Percentiles rank a stretch among this genome's conserved stretches.
Evolutionary conservation across 1,140 invertebrate genomes (phyloP).

Genomic region (Zaprionus vittiger): DNA sequence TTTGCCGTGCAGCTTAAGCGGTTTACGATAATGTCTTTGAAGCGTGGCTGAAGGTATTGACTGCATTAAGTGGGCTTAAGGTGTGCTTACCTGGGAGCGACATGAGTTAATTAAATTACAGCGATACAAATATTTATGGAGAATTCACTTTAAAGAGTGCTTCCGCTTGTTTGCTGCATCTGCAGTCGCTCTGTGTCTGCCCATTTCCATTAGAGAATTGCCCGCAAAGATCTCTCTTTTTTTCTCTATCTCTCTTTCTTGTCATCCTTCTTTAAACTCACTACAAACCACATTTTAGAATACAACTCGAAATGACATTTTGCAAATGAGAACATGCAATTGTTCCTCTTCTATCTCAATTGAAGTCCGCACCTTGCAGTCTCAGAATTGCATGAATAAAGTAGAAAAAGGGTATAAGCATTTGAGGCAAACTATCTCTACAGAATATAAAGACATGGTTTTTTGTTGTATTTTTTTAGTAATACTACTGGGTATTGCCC

Average conservation of each 20-base stretch:
- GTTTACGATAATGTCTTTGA: slow-evolving; percentile 52
- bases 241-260: not conserved
- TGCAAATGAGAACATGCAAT: slow-evolving; percentile 26
- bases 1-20: slow-evolving; percentile 50
- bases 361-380: not conserved
- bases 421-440: not conserved
- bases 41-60: slow-evolving; percentile 44
- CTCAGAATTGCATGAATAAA: not conserved
- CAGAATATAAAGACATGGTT: not conserved
- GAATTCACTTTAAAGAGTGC: not conserved
- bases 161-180: not conserved
- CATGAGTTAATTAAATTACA: slow-evolving; percentile 23
- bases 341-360: slow-evolving; percentile 23
- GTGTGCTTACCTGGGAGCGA: slow-evolving; percentile 29
- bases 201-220: not conserved
- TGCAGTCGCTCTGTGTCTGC: not conserved
- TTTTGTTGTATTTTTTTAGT: too few species aligned
- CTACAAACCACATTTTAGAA: not conserved
- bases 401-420: not conserved
- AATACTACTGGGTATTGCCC: not conserved
- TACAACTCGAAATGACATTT: slow-evolving; percentile 15
- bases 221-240: not conserved
- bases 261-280: not conserved
- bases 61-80: slow-evolving; percentile 36
- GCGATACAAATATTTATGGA: not conserved